Conservation (phyloP, 1,140 invertebrate genomes). For the Vanessa atalanta region DNA sequence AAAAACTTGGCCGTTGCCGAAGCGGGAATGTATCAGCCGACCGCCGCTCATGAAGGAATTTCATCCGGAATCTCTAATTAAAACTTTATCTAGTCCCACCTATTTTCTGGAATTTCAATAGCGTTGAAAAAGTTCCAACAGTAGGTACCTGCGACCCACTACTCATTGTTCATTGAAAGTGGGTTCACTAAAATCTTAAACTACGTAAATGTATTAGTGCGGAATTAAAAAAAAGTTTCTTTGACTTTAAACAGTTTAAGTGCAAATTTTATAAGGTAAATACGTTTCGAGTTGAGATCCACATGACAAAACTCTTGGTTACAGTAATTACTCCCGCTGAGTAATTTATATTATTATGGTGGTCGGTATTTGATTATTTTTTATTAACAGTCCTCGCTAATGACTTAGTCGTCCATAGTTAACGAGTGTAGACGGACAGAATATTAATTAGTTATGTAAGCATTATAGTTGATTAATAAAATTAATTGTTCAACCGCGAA, state of each 20-base stretch:
- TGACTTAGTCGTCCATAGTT: slow-evolving; percentile 29
- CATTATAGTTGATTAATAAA: slow-evolving; percentile 30
- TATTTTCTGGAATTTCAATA: slow-evolving; percentile 32
- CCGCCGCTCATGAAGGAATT: slow-evolving; percentile 66
- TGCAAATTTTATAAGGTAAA: too few species aligned
- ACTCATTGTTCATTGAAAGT: neutral
- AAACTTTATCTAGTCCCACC: slow-evolving; percentile 73
- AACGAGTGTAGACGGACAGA: slow-evolving; percentile 20
- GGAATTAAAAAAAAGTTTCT: too few species aligned
- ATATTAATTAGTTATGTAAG: slow-evolving; percentile 29
- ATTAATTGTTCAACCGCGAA: slow-evolving; percentile 14
- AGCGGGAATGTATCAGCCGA: slow-evolving; percentile 68
- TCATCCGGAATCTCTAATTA: slow-evolving; percentile 76
- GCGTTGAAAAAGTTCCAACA: slow-evolving; percentile 1
- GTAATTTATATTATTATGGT: slow-evolving; percentile 45
- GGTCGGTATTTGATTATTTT: slow-evolving; percentile 38
- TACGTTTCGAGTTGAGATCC: too few species aligned
- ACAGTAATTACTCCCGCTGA: neutral
- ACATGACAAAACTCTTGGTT: neutral
- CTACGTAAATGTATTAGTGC: too few species aligned
- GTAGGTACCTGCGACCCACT: too few species aligned
- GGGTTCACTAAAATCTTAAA: too few species aligned
- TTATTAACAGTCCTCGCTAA: slow-evolving; percentile 20
- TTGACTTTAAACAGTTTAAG: too few species aligned
- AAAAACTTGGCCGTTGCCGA: slow-evolving; percentile 70